phyloP scores from a whole-genome alignment of 1,140 invertebrate genomes.

The Cydia amplana region DNA sequence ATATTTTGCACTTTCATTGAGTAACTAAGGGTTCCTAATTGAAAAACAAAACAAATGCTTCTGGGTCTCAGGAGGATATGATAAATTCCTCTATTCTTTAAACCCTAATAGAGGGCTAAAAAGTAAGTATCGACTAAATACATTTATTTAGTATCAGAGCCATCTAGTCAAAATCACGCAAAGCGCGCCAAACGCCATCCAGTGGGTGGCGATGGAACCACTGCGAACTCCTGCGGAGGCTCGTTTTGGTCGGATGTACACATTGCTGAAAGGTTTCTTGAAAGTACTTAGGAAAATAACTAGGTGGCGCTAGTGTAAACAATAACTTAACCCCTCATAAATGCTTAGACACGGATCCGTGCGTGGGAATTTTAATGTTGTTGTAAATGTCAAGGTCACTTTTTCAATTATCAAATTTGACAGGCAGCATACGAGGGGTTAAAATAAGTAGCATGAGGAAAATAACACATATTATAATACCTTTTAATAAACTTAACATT shows the following conservation, averaged over 20 bases:
- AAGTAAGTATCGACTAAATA: constrained; percentile 36
- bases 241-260: neutral
- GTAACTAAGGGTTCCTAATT: too few relatives aligned
- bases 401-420: too few relatives aligned
- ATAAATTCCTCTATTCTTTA: too few relatives aligned
- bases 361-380: too few relatives aligned
- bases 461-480: neutral
- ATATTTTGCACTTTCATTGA: too few relatives aligned
- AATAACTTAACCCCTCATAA: too few relatives aligned
- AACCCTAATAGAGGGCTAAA: neutral
- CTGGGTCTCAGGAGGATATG: too few relatives aligned
- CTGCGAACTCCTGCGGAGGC: neutral
- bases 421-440: too few relatives aligned
- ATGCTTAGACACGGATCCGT: too few relatives aligned
- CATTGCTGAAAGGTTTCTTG: constrained; percentile 2
- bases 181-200: constrained; percentile 46
- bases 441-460: neutral
- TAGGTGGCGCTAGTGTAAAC: constrained; percentile 55
- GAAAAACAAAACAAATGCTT: too few relatives aligned
- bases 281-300: neutral
- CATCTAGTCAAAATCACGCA: neutral
- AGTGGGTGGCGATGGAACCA: constrained; percentile 43
- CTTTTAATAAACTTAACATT: too few relatives aligned
- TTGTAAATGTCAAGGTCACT: too few relatives aligned
- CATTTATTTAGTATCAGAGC: neutral